Evolutionary conservation across 1,140 invertebrate species (phyloP), one percentile per base, ranked within the genome.

Genomic region (Rhyacophila brunnea): DNA sequence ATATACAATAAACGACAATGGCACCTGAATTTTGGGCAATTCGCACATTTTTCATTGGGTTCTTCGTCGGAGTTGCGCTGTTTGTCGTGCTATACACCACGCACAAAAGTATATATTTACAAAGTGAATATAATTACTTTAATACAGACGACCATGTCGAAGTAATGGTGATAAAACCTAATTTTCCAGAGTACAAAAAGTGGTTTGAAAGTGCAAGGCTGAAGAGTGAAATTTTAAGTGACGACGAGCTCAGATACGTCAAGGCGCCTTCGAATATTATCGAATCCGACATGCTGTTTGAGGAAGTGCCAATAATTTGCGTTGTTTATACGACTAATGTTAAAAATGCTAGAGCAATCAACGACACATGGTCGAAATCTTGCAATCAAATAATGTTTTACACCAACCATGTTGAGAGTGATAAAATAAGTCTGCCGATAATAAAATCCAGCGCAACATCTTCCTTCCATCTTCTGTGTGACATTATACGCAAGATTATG

Each of bases 401-500:
- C 42, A 54, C 47, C 20, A 49, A 54, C 28, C 42, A 32, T 36
- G 20, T 43, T 3, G 43, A 53, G 23, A 38, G 28, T 13, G 19
- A 55, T 38, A 35, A 54, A 46, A 28, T 45, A 18, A 13, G 13
- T 23, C n/a, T 44, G 20, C 40, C 20, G 9, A 43, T 40, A 34
- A 45, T 44, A 1, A 54, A 58, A 45, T 44, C 14, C 10, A 60
- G 43, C 7, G 49, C 47, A 2, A 67, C 70, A 1, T 80, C 78
- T 3, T 80, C 78, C 0, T 81, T 77, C 74, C 75, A 77, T 44
- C 38, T 74, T 2, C 65, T 81, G 1, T 81, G 79, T 32, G 68
- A 77, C 65, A 48, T 65, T 10, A 72, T 79, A 50, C 71, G 67
- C 46, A 68, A 73, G 36, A 63, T 77, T 43, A 73, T 71, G 71